phyloP scores from a whole-genome alignment of 2,113 vertebrate genomes.

The Nanger granti region DNA sequence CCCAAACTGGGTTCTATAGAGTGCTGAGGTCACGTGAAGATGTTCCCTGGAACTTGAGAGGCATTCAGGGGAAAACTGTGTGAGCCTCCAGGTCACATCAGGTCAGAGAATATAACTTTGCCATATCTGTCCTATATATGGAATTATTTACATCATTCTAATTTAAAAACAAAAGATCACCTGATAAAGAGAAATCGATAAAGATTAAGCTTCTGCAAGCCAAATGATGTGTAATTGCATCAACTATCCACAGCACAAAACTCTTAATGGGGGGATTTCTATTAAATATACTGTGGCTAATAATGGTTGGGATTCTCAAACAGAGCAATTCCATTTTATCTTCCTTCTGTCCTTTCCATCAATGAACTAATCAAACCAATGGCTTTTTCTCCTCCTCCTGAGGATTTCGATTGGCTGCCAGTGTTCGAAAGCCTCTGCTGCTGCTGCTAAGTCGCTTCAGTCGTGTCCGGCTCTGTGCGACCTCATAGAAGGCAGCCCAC shows the following conservation, averaged over 20 bases:
- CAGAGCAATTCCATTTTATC: not conserved
- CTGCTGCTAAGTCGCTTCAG: not conserved
- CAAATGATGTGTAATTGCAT: not conserved
- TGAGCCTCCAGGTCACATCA: not conserved
- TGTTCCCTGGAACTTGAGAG: not conserved
- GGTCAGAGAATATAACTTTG: not conserved
- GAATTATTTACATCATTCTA: not conserved
- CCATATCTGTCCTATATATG: not conserved
- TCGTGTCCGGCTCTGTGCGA: fast-evolving
- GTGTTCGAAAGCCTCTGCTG: not conserved
- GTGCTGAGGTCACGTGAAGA: not conserved
- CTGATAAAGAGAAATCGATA: not conserved
- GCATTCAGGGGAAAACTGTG: not conserved
- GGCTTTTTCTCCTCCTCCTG: not conserved
- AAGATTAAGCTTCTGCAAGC: not conserved
- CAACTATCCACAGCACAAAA: not conserved
- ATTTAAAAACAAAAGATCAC: not conserved
- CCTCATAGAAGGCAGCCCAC: not conserved
- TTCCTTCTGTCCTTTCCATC: not conserved
- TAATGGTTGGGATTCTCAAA: not conserved
- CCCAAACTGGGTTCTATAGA: not conserved
- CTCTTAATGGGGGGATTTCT: not conserved
- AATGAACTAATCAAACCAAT: not conserved
- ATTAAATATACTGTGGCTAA: not conserved
- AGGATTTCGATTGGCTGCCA: not conserved